Base-by-base conservation (phyloP, 2,888 invertebrate species). In the Hypsopygia costalis region DNA sequence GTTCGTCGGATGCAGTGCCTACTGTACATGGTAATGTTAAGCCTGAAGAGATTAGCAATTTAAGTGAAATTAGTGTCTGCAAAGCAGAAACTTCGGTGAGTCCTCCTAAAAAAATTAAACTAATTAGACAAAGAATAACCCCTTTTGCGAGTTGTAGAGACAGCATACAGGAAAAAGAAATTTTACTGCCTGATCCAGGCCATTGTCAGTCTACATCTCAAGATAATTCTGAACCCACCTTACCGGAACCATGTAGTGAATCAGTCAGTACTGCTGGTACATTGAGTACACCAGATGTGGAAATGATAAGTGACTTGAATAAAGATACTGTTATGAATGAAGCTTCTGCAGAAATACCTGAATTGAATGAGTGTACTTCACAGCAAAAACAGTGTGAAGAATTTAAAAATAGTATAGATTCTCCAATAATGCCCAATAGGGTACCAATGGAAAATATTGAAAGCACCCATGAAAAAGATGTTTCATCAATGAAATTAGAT, bases 51-150 rank as follows among this genome's bases (percentile, higher is more conserved):
- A 79, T 76, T 80, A 82, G 77, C 72, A 79, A 74, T 73, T 58
- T 83, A 75, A 83, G 77, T 73, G 86, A 83, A 73, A 69, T 81
- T 64, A 86, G 77, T 79, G 70, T 86, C 74, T 85, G 86, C 78
- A 81, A 83, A 82, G 85, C 87, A 73, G 88, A 88, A 72, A 81
- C 83, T 40, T 83, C 86, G 41, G 61, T 74, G 49, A 76, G 73
- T 77, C 70, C 85, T 58, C 63, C 71, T 61, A 87, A 81, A 67
- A 88, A 80, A 79, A 85, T 88, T 62, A 88, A 81, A 67, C 78
- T 88, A 55, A 72, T 81, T 65, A 81, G 87, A 69, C 82, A 81
- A 70, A 86, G 81, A 78, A 42, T 58, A 57, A 56, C 55, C 51
- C 57, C 75, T 46, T 64, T 66, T 52, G 51, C 55, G 52, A 63